These are phyloP conservation scores for Nycticryphes semicollaris DNA, from an alignment of 2,113 vertebrate genomes.

Conservation along the genomic window DNA sequence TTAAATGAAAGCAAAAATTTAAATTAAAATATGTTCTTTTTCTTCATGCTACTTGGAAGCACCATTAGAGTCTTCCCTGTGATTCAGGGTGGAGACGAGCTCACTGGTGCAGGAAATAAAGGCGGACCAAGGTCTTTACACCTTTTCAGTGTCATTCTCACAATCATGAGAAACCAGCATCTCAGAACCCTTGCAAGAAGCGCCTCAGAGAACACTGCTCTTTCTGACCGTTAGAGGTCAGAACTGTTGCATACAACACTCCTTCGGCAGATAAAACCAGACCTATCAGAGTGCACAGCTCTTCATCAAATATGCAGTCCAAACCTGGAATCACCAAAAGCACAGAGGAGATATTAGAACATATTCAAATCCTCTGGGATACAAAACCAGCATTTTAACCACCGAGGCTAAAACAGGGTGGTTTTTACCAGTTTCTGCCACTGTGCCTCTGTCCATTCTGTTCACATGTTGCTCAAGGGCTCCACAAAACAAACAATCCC, in stretches of 20 bases:
- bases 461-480: not conserved
- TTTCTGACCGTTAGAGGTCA: conserved; percentile 44
- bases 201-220: not conserved
- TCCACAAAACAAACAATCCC: not conserved
- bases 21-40: fast-evolving
- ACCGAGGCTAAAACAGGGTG: fast-evolving
- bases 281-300: fast-evolving
- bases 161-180: not conserved
- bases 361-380: not conserved
- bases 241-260: not conserved
- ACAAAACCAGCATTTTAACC: not conserved
- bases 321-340: not conserved
- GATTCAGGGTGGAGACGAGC: not conserved
- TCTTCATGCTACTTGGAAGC: not conserved
- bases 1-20: fast-evolving
- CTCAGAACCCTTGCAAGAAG: not conserved
- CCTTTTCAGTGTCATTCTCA: not conserved
- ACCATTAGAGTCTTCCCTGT: not conserved
- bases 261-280: not conserved
- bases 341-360: not conserved
- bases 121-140: not conserved
- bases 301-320: not conserved
- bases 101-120: not conserved
- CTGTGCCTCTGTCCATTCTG: not conserved
- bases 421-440: not conserved